These are phyloP conservation scores for Magallana ariakensis DNA, from an alignment of 1,140 invertebrate species.

Conservation along the genomic window DNA sequence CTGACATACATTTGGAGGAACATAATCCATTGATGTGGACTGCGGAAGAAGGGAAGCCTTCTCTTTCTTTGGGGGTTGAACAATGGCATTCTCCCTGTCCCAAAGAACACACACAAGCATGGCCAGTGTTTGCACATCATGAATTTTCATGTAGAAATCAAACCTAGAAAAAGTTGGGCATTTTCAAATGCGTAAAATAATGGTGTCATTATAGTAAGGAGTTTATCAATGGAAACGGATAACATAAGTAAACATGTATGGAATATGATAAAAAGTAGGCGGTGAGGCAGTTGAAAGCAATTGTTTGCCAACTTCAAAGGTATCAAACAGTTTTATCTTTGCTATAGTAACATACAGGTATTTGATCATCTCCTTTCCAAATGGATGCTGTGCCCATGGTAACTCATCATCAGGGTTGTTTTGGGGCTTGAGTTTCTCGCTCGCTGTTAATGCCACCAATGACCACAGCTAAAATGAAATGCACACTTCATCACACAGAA, in stretches of 20 bases:
- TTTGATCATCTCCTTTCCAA: constrained; percentile 91
- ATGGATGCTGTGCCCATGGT: constrained; percentile 90
- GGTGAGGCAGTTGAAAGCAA: no score
- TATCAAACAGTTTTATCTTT: no score
- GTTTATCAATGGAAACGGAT: no score
- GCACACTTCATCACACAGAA: not conserved
- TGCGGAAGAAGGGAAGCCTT: constrained; percentile 27
- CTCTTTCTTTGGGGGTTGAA: constrained; percentile 12
- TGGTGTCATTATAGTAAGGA: no score
- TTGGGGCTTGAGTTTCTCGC: constrained; percentile 80
- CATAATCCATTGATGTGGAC: constrained; percentile 65
- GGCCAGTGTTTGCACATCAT: constrained; percentile 95
- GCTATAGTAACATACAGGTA: constrained; percentile 85
- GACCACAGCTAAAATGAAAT: constrained; percentile 85
- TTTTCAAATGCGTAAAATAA: not conserved
- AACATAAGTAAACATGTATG: no score
- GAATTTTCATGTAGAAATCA: constrained; percentile 82
- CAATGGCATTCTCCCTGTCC: constrained; percentile 73
- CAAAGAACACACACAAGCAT: constrained; percentile 94
- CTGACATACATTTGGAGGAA: constrained; percentile 74
- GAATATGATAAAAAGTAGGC: no score
- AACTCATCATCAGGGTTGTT: constrained; percentile 83
- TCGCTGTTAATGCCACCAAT: constrained; percentile 86
- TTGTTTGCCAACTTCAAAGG: no score
- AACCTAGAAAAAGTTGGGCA: constrained; percentile 75